Base-by-base conservation (phyloP, 2,113 vertebrate species). In the Felis catus region DNA sequence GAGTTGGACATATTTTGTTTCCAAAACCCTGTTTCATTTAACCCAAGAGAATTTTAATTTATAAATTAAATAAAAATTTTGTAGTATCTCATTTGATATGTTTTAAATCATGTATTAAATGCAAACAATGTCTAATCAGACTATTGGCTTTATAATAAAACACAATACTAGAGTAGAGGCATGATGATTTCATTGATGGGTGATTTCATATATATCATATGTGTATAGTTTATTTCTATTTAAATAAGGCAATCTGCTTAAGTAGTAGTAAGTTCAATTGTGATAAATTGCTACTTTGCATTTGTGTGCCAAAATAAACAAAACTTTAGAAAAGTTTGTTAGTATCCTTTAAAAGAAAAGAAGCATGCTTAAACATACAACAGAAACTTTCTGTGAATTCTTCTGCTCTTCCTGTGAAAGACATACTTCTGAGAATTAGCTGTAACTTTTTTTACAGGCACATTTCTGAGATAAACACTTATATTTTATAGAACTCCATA, bases 361-460 rank as follows among this genome's bases (percentile, higher is more conserved):
- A 87, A 95, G 16, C 13, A n/a, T 25, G 27, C 36, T 91, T 93
- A 84, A 84, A 41, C 84, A 41, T 2, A 71, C 94, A 63, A 12
- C 76, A 96, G 23, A 85, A 76, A 78, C 23, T 84, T 92, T 73
- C 18, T 66, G 4, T 76, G 39, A 87, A 81, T 4, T 5, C 16
- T 9, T 89, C 66, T 76, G 45, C 29, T 97, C 45, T 90, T 85
- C 39, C 36, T 88, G 25, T n/a, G 14, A 92, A 93, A 95, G 86
- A 65, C 15, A 4, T 2, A 36, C 6, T 53, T 81, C 63, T 95
- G 81, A 39, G 65, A 29, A 79, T 86, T 71, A 96, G 58, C 95
- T 98, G 19, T 58, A 92, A 83, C 53, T 90, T 96, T 84, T 48
- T 97, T 98, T 98, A 98, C 98, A 97, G 97, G 97, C 95, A 89